Conservation (phyloP, 23 tunicate genomes). For the Ascidia mentula region DNA sequence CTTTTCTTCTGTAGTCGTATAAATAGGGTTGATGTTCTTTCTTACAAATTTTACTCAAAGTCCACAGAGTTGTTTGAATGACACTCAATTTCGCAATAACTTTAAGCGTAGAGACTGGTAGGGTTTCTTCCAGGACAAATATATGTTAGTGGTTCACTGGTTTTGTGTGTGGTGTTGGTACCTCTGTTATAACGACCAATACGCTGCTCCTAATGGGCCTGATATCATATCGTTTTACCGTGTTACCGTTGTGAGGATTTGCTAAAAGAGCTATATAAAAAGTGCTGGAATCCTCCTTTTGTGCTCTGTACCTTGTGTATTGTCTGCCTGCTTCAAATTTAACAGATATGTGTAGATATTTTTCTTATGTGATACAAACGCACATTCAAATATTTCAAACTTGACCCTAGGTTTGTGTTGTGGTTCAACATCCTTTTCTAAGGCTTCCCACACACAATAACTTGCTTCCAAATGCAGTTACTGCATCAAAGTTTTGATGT, state of each 20-base stretch:
- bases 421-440: no score
- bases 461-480: background rate
- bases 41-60: background rate
- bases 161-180: constrained; percentile 6
- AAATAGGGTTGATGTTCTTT: background rate
- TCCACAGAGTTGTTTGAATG: no score
- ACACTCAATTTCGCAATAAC: no score
- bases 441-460: no score
- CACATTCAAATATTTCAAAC: no score
- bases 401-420: no score
- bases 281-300: background rate
- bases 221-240: background rate
- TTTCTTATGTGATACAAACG: no score
- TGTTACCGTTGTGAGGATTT: background rate
- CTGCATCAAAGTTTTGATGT: background rate
- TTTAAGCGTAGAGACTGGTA: background rate
- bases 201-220: background rate
- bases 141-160: background rate
- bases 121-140: background rate
- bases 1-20: background rate
- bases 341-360: no score
- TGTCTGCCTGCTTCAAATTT: no score
- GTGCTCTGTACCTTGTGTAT: no score
- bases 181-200: background rate
- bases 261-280: background rate